Conservation (phyloP, 2,797 vertebrate genomes). For the Microctenopoma steveboyesi region DNA sequence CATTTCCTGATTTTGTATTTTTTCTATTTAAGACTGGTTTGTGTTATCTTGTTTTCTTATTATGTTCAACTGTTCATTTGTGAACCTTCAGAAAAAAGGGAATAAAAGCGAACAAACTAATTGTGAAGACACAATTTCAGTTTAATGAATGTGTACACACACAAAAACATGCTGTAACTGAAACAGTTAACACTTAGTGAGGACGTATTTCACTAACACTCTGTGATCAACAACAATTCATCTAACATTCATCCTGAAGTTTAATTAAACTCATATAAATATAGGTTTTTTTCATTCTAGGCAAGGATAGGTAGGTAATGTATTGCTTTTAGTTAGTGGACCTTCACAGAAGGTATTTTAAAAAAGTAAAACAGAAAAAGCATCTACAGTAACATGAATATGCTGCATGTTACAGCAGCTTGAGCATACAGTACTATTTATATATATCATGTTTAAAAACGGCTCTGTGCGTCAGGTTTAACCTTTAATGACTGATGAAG, state of each 20-base stretch:
- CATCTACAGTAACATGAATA: constrained; percentile 43
- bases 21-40: background rate
- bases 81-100: background rate
- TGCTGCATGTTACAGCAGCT: constrained; percentile 30
- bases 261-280: constrained; percentile 37
- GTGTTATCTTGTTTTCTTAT: background rate
- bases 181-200: constrained; percentile 53
- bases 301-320: constrained; percentile 60
- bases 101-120: constrained; percentile 13
- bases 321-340: constrained; percentile 60
- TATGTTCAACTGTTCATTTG: background rate
- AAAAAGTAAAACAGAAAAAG: constrained; percentile 47
- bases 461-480: constrained; percentile 32
- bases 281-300: constrained; percentile 16
- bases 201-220: constrained; percentile 37
- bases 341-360: constrained; percentile 88
- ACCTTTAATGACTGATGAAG: constrained; percentile 27
- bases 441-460: constrained; percentile 35
- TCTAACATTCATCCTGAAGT: constrained; percentile 32
- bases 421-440: constrained; percentile 37
- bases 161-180: constrained; percentile 70
- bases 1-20: too few relatives aligned
- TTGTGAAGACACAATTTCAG: constrained; percentile 48
- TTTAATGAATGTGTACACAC: constrained; percentile 71
- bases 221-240: constrained; percentile 42